Base-by-base conservation (phyloP, 2,888 invertebrate species). In the Caenorhabditis imperialis region DNA sequence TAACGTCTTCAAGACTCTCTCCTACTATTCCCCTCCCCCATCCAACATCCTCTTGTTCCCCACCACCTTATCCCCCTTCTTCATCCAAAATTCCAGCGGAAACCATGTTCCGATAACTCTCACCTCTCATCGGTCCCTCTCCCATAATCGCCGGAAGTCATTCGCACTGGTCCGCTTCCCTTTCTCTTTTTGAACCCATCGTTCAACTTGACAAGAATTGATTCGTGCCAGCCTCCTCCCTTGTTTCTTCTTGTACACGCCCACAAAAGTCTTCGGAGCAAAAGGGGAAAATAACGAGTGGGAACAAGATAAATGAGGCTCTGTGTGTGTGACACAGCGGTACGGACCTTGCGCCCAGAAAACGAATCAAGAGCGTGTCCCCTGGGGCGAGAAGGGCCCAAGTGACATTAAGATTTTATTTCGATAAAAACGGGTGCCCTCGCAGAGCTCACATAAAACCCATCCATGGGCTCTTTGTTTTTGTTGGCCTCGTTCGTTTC, bases 331-430 rank as follows among this genome's bases (percentile, higher is more conserved):
- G 23, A 51, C 51, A 53, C 62, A 62, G 61, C 42, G 44, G 51
- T 23, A 33, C 10, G 48, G 33, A 16, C 18, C 25, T 6, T 1
- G 3, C 18, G 18, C 22, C 45, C 40, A 38, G 55, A 65, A 65
- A 65, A 65, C 65, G 65, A 65, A 65, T 65, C 65, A 65, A 65
- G 65, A 65, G 65, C 42, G 18, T 65, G 47, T 65, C 65, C 65
- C 65, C 55, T 55, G 65, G 65, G 65, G 55, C 33, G 35, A 42
- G 65, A 54, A 45, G 47, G 44, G 25, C 61, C 25, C 53, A 65
- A 72, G 71, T 72, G 71, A 63, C 71, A 72, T 72, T 72, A 72
- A 72, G 71, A 72, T 72, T 72, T 72, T 72, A 72, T 72, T 72
- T 72, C 71, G 71, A 72, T 72, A 72, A 72, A 62, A 72, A 62